Evolutionary conservation across 2,113 vertebrate genomes (phyloP).

Genomic region (Montifringilla adamsi): DNA sequence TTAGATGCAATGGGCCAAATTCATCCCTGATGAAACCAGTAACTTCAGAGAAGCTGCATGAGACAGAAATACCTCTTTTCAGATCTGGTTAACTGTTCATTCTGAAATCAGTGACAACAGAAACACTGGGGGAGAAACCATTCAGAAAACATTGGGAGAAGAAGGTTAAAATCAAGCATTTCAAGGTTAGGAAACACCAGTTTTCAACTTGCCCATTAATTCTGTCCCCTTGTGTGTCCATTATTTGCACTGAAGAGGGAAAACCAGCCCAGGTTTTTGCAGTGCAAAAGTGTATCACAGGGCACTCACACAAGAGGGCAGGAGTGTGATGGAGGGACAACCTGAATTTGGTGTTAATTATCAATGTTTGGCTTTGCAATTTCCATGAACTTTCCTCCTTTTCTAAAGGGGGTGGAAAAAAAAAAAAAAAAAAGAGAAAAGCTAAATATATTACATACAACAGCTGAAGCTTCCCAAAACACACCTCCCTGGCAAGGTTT

Average conservation of each 20-base stretch:
- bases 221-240: neutral
- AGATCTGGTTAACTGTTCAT: neutral
- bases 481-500: neutral
- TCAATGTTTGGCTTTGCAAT: slow-evolving; percentile 1
- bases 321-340: slow-evolving; percentile 44
- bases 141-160: neutral
- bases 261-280: neutral
- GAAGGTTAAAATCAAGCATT: neutral
- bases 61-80: neutral
- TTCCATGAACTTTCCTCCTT: slow-evolving; percentile 7
- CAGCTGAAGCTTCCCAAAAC: neutral
- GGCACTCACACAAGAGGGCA: slow-evolving; percentile 45
- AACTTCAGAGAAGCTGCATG: neutral
- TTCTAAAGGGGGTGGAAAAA: neutral
- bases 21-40: neutral
- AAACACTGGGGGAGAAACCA: neutral
- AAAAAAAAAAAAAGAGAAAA: neutral
- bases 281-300: slow-evolving; percentile 27
- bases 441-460: neutral
- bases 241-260: neutral
- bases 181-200: neutral
- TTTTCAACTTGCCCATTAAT: neutral
- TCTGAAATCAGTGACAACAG: neutral
- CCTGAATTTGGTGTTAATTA: neutral
- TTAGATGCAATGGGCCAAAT: neutral